Conservation (phyloP, 2,797 vertebrate genomes). For the Poliocrania exsul region DNA sequence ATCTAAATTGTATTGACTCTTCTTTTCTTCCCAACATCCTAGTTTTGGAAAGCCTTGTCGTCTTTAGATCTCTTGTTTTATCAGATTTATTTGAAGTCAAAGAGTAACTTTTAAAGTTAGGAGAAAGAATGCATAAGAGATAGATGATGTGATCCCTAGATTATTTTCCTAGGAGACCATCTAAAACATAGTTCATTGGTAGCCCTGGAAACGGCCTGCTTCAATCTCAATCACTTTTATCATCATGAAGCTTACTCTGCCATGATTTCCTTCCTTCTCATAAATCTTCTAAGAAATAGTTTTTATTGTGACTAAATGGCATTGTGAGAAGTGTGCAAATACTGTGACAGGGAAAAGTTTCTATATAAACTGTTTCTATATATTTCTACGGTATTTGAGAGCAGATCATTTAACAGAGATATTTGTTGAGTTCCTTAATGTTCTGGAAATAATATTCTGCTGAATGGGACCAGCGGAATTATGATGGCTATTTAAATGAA, state of each 20-base stretch:
- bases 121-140: neutral
- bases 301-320: neutral
- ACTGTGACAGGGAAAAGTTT: neutral
- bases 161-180: constrained; percentile 52
- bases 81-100: neutral
- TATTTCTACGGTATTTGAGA: neutral
- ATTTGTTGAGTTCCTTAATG: neutral
- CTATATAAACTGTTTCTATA: neutral
- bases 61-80: neutral
- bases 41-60: neutral
- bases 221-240: constrained; percentile 13
- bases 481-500: neutral
- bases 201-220: constrained; percentile 34
- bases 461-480: neutral
- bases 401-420: neutral
- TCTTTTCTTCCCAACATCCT: neutral
- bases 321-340: neutral
- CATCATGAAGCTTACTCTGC: neutral
- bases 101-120: neutral
- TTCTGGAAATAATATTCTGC: neutral
- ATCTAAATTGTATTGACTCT: neutral
- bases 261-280: neutral
- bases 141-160: neutral
- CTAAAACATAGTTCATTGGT: constrained; percentile 32
- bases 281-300: neutral